Base-by-base conservation (phyloP, 1,140 invertebrate genomes). In the Trialeurodes vaporariorum region DNA sequence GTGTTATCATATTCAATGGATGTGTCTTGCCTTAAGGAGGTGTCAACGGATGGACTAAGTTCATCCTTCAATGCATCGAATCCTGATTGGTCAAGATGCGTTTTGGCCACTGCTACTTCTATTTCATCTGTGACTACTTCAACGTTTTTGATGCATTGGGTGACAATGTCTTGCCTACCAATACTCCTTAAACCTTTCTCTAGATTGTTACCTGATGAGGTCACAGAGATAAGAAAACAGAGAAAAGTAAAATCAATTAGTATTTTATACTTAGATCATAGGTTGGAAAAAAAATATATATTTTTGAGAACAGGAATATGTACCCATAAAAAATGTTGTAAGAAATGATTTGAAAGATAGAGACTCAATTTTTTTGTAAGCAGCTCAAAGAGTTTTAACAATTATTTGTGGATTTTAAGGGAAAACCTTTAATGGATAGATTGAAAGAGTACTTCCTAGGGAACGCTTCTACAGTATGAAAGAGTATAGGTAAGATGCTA, bases 151-250 rank as follows among this genome's bases (percentile, higher is more conserved):
- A 93, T 91, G 77, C 94, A 95, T 70, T 91, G 90, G 66, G 87
- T 86, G 70, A 97, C 91, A 60, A 98, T 95, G 75, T 98, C 94
- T 72, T 95, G 92, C 65, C 94, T 84, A 63, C 89, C 88, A 66
- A 98, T 96, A 72, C 88, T 87, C 73, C 89, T 88, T 17, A 98
- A 80, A 1, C 91, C 93, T 72, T 91, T 87, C 78, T 97, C 94
- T 68, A 98, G 79, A 9, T 86, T 87, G 75, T 93, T 93, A 65
- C 93, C 91, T 85, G 76, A n/a, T n/a, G n/a, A n/a, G n/a, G n/a
- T n/a, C 34, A 49, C 5, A 49, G 17, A 9, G 17, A 49, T 49
- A 9, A 17, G 34, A 24, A 72, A 78, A 71, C 73, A 71, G 75
- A 71, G 69, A 27, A 23, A 27, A 67, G 5, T 61, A 5, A 23